Conservation (phyloP, 92 coral and sea anemone species). For the Epizoanthus ramosus region DNA sequence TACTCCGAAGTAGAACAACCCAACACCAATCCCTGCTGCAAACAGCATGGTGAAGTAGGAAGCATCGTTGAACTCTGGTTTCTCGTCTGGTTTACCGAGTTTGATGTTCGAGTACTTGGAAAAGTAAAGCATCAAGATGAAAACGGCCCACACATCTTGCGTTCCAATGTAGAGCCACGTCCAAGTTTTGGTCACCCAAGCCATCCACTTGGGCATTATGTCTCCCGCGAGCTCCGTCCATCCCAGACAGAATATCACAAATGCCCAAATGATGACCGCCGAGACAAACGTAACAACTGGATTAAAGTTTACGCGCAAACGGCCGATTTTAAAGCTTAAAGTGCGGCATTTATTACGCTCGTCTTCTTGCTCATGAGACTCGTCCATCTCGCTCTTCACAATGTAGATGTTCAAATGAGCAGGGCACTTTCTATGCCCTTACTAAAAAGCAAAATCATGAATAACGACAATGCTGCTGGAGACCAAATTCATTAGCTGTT, state of each 20-base stretch:
- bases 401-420: no score
- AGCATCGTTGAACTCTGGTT: slow-evolving; percentile 42
- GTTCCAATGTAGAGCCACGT: slow-evolving; percentile 48
- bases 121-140: slow-evolving; percentile 14
- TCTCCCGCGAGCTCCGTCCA: slow-evolving; percentile 33
- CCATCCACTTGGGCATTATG: slow-evolving; percentile 6
- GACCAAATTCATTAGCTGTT: no score
- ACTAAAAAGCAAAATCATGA: no score
- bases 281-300: slow-evolving; percentile 38
- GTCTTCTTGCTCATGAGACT: not conserved
- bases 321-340: slow-evolving; percentile 23
- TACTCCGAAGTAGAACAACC: slow-evolving; percentile 42
- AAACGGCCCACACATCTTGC: slow-evolving; percentile 23
- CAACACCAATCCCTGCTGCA: slow-evolving; percentile 49
- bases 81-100: slow-evolving; percentile 38
- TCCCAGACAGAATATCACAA: slow-evolving; percentile 32
- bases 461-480: no score
- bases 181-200: slow-evolving; percentile 33
- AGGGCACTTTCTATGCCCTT: no score
- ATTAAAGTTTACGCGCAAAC: slow-evolving; percentile 35
- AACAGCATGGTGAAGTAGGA: slow-evolving; percentile 46
- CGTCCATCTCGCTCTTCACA: not conserved
- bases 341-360: slow-evolving; percentile 2
- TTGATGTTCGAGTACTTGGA: slow-evolving; percentile 31
- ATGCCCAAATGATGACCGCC: slow-evolving; percentile 34